A percentile compares a stretch with the other conserved stretches of the same genome.
phyloP scores from a whole-genome alignment of 2,888 invertebrate species.

The Parascotia fuliginaria region DNA sequence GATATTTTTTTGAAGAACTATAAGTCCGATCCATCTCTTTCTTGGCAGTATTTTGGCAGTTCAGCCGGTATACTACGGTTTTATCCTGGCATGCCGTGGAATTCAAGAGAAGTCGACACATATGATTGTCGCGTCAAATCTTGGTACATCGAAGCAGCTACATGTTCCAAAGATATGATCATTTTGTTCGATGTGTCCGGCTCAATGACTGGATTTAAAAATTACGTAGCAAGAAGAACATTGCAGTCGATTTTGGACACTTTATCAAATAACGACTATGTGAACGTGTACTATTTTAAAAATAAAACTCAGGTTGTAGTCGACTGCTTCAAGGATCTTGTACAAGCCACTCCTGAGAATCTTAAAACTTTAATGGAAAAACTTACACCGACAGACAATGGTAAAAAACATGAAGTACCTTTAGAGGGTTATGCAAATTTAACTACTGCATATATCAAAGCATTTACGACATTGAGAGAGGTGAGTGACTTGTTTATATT shows the following conservation, averaged over 20 bases:
- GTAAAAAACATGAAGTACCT: conserved; percentile 80
- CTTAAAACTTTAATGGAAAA: conserved; percentile 90
- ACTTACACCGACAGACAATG: conserved; percentile 79
- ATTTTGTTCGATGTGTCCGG: conserved; percentile 98
- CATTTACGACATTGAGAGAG: conserved; percentile 92
- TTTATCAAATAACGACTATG: conserved; percentile 98
- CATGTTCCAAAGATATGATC: conserved; percentile 98
- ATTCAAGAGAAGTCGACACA: conserved; percentile 85
- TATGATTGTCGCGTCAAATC: conserved; percentile 97
- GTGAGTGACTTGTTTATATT: conserved; percentile 74
- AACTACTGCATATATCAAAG: conserved; percentile 91
- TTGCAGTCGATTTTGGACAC: conserved; percentile 96
- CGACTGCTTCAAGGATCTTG: conserved; percentile 93
- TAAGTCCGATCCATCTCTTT: conserved; percentile 94
- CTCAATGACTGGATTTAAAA: conserved; percentile 95
- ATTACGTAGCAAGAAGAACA: conserved; percentile 93
- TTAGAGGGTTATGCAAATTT: conserved; percentile 94
- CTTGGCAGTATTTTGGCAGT: conserved; percentile 99
- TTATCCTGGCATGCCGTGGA: conserved; percentile 94
- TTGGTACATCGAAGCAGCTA: conserved; percentile 99
- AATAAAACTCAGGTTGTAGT: conserved; percentile 90
- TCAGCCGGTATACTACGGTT: conserved; percentile 96
- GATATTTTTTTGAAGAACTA: conserved; percentile 94
- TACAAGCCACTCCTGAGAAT: conserved; percentile 96
- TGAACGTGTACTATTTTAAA: conserved; percentile 95